These are phyloP conservation scores for Galleria mellonella DNA, from an alignment of 1,140 invertebrate genomes.

Conservation along the genomic window DNA sequence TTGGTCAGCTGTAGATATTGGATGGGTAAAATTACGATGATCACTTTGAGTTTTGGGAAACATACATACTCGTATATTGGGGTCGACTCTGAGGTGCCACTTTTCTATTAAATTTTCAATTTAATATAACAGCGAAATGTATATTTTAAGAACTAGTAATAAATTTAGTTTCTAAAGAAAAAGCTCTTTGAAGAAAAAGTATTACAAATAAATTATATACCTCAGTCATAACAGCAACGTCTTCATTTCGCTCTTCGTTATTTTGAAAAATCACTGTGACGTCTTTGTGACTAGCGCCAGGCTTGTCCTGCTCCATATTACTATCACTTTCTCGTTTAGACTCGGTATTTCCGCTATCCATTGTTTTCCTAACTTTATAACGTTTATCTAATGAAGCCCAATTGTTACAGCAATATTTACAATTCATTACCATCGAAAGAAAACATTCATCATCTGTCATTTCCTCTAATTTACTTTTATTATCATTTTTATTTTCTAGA, in stretches of 20 bases:
- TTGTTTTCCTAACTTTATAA: conserved; percentile 32
- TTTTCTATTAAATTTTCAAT: no score
- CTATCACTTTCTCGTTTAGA: conserved; percentile 14
- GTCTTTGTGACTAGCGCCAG: conserved; percentile 8
- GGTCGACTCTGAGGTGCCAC: no score
- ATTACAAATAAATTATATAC: conserved; percentile 26
- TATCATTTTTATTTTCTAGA: conserved; percentile 4
- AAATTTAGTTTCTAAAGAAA: no score
- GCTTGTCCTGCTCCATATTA: conserved; percentile 21
- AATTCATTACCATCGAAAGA: conserved; percentile 23
- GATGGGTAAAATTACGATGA: no score
- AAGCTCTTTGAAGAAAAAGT: conserved; percentile 1
- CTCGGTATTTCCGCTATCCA: conserved; percentile 23
- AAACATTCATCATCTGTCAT: conserved; percentile 9
- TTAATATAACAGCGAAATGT: no score
- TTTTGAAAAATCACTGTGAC: conserved; percentile 38
- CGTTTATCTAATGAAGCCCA: conserved; percentile 4
- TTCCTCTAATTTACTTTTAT: conserved; percentile 10
- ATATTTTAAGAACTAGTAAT: no score
- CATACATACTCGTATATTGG: no score
- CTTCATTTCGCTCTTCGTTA: conserved; percentile 33
- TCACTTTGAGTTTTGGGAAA: no score
- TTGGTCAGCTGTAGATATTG: no score
- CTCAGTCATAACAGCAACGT: conserved; percentile 31
- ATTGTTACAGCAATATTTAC: conserved; percentile 39